Evolutionary conservation across 2,113 vertebrate genomes (phyloP), one percentile per base, ranked within the genome.

Genomic region (Limnothrissa miodon): DNA sequence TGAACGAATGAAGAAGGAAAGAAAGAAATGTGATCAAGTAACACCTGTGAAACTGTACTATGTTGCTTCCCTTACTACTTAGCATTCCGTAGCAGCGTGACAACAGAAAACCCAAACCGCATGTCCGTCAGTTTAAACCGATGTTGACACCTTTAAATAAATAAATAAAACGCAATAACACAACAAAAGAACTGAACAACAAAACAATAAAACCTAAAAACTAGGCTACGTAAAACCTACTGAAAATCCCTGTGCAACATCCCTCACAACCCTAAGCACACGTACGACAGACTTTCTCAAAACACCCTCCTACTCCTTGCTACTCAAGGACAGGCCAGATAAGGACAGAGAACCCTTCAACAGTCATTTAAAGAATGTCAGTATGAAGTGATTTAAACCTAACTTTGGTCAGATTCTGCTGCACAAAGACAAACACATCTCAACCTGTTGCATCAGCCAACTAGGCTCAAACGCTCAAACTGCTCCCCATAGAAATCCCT

Each of bases 171-270:
- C 51, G 3, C 51, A 23, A 21, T 1, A 21, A 56, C 48, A 53
- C 15, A 56, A 56, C 21, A 56, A 56, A 56, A 56, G 19, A 6
- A 56, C 51, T 21, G 21, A 15, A 11, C 13, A 74, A 70, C 6
- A 39, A 53, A 74, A 85, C 42, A 53, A 13, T 46, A 80, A 81
- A 85, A 85, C 29, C 23, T 53, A 83, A 45, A n/a, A 80, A 53
- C 88, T 81, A 82, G 88, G 87, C 86, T 74, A 13, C 70, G 45
- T 44, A n/a, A 81, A 90, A 89, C 89, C 33, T 90, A 84, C 88
- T 70, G 59, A 42, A 84, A 82, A 83, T 74, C 78, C n/a, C 25
- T 36, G 84, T 56, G 79, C 83, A 81, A 80, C 45, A 56, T 70
- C 44, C 45, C 44, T 79, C 81, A 79, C 80, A 82, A 29, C 42